A percentile compares a stretch with the other conserved stretches of the same genome.
These are phyloP conservation scores for Athetis lepigone DNA, from an alignment of 2,888 invertebrate species.

Conservation along the genomic window DNA sequence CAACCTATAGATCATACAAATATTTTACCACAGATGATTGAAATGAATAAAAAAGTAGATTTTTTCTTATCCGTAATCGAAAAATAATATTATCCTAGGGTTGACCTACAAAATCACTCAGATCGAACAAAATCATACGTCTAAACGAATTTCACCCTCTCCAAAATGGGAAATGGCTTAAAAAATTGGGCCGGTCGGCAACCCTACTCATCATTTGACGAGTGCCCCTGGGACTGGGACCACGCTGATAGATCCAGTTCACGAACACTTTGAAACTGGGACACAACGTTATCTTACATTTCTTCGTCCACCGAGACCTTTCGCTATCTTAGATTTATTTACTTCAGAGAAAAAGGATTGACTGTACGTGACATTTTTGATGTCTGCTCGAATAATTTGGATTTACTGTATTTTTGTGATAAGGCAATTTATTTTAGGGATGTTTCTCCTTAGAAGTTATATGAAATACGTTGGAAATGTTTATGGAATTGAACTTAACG, in stretches of 20 bases:
- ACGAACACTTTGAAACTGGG: constrained; percentile 61
- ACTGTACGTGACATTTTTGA: constrained; percentile 43
- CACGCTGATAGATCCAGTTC: constrained; percentile 56
- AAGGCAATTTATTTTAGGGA: constrained; percentile 3
- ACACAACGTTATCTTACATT: constrained; percentile 56
- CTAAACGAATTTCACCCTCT: constrained; percentile 47
- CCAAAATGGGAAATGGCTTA: constrained; percentile 53
- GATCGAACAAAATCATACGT: constrained; percentile 39
- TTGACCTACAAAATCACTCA: constrained; percentile 31
- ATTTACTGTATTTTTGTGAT: constrained; percentile 1
- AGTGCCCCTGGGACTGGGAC: constrained; percentile 57
- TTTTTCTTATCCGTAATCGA: no score
- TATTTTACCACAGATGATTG: no score
- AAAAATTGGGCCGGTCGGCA: constrained; percentile 56
- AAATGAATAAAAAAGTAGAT: no score
- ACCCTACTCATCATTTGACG: constrained; percentile 60
- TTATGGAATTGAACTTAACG: not conserved
- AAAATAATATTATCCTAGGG: constrained; percentile 1
- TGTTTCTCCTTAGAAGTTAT: not conserved
- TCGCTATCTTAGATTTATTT: constrained; percentile 57
- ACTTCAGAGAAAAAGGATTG: constrained; percentile 52
- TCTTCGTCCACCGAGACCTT: constrained; percentile 45
- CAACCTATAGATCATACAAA: no score
- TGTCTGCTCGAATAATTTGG: not conserved
- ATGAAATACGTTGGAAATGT: not conserved